Conservation (phyloP, 2,888 invertebrate genomes). For the Pollenia angustigena region DNA sequence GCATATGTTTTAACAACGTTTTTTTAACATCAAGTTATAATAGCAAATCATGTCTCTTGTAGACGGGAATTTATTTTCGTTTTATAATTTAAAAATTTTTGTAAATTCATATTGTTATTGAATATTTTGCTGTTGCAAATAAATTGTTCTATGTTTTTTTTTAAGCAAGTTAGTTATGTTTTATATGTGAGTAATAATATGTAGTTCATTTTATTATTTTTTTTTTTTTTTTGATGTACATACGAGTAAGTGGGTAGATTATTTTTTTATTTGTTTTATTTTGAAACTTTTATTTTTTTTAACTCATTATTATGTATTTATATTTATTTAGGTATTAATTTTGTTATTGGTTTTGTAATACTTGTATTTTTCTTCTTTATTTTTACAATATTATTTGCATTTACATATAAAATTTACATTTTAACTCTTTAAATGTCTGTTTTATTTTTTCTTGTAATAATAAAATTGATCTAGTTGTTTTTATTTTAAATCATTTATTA, state of each 20-base stretch:
- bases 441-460: constrained; percentile 47
- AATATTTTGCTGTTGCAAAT: constrained; percentile 41
- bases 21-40: no score
- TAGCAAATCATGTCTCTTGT: no score
- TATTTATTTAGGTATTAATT: constrained; percentile 24
- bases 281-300: constrained; percentile 48
- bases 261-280: constrained; percentile 17
- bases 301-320: constrained; percentile 40
- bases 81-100: not conserved
- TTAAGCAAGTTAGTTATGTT: constrained; percentile 47
- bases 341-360: constrained; percentile 65
- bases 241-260: constrained; percentile 18
- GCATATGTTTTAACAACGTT: no score
- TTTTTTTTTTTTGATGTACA: not conserved
- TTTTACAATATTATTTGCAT: constrained; percentile 51
- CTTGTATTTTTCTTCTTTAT: constrained; percentile 66
- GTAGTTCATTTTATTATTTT: not conserved
- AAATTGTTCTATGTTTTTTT: constrained; percentile 66
- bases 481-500: constrained; percentile 58
- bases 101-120: not conserved
- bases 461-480: constrained; percentile 72
- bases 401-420: constrained; percentile 62
- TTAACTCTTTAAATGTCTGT: constrained; percentile 66
- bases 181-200: constrained; percentile 13
- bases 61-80: not conserved